Evolutionary conservation across 2,797 vertebrate genomes (phyloP).

Genomic region (Peromyscus melanophrys): DNA sequence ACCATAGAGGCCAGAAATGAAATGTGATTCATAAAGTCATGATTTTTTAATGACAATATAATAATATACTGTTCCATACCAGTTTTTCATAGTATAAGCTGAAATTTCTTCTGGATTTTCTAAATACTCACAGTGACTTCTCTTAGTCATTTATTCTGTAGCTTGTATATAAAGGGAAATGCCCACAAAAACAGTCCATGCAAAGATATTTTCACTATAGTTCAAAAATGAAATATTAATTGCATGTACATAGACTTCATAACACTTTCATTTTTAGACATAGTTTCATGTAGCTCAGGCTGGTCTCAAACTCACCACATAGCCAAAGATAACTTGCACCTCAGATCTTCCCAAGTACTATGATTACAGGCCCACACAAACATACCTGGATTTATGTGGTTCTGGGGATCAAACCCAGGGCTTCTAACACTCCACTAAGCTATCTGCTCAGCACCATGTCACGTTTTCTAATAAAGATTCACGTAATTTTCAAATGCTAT

Average conservation of each 20-base stretch:
- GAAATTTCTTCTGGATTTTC: slow-evolving; percentile 60
- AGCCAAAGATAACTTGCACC: not conserved
- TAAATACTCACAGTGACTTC: slow-evolving; percentile 63
- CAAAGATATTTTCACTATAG: not conserved
- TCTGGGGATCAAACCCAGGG: not conserved
- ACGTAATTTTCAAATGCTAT: slow-evolving; percentile 5
- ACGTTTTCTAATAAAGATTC: not conserved
- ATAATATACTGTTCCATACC: slow-evolving; percentile 67
- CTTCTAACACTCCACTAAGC: not conserved
- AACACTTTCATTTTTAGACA: not conserved
- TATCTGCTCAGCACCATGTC: too few species aligned
- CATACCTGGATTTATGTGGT: not conserved
- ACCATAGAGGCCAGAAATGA: slow-evolving; percentile 66
- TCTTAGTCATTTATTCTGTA: slow-evolving; percentile 23
- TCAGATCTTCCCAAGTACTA: not conserved
- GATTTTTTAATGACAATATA: slow-evolving; percentile 83
- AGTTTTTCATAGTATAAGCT: slow-evolving; percentile 65
- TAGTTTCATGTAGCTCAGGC: not conserved
- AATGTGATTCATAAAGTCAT: slow-evolving; percentile 79
- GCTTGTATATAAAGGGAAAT: slow-evolving; percentile 60
- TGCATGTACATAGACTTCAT: not conserved
- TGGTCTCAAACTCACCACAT: not conserved
- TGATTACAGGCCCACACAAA: not conserved
- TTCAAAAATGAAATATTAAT: slow-evolving; percentile 54
- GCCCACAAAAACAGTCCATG: not conserved